Evolutionary conservation across 37 sponge, comb jelly and placozoan genomes (phyloP).

Genomic region (Aphrocallistes beatrix): DNA sequence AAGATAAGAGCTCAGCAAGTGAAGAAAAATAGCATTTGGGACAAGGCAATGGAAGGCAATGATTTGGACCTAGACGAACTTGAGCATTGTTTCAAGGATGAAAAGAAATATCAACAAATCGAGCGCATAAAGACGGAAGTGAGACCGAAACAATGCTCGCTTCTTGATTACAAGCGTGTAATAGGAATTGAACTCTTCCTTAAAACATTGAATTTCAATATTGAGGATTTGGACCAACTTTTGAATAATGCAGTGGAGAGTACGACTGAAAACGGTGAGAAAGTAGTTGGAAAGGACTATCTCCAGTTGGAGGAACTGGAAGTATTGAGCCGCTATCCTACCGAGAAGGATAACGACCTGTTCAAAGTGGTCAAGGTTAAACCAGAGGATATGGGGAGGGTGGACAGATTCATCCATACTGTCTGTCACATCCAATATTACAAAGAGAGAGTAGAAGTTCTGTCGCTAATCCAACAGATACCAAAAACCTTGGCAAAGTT

Average conservation of each 20-base stretch:
- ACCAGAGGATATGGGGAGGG: background rate
- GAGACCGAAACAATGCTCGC: background rate
- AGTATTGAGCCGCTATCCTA: background rate
- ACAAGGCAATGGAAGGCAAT: background rate
- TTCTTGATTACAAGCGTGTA: background rate
- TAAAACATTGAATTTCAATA: background rate
- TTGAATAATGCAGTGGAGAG: slow-evolving; percentile 10
- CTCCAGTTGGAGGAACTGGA: background rate
- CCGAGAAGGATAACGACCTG: background rate
- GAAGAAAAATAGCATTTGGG: background rate
- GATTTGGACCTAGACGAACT: background rate
- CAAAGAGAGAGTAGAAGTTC: background rate
- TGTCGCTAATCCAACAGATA: background rate
- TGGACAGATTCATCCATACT: background rate
- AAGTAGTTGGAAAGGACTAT: too few relatives aligned
- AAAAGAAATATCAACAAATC: background rate
- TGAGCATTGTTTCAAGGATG: background rate
- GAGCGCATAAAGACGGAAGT: background rate
- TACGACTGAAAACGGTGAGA: background rate
- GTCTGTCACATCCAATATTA: background rate
- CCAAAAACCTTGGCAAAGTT: background rate
- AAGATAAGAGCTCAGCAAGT: background rate
- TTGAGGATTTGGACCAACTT: background rate
- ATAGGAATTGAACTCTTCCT: background rate
- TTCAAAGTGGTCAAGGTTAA: background rate